Percentiles rank a stretch among this genome's conserved stretches.
phyloP scores from a whole-genome alignment of 2,113 vertebrate species.

The Gyps fulvus region DNA sequence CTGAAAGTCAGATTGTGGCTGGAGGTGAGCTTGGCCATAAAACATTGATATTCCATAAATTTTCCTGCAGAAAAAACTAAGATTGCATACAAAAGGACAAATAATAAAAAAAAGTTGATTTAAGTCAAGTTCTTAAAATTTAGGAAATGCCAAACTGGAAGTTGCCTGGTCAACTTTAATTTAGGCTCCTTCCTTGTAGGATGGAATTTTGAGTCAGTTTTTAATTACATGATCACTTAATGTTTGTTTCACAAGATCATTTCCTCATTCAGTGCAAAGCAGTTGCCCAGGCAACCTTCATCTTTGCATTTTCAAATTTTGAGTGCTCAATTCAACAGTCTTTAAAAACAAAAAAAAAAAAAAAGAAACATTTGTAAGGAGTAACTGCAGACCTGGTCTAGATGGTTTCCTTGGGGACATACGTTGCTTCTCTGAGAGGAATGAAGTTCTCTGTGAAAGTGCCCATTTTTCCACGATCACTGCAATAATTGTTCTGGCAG shows the following conservation, averaged over 20 bases:
- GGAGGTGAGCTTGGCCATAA: neutral
- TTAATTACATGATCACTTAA: constrained; percentile 66
- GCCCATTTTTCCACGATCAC: accelerated
- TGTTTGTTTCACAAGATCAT: constrained; percentile 66
- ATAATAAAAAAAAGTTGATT: neutral
- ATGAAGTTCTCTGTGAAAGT: neutral
- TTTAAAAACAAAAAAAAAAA: neutral
- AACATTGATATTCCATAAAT: neutral
- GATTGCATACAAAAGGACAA: neutral
- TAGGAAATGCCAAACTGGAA: neutral
- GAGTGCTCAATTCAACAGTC: constrained; percentile 46
- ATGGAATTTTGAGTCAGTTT: constrained; percentile 55
- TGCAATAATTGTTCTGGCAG: neutral
- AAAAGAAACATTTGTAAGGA: neutral
- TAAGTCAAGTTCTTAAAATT: neutral
- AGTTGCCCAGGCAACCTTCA: constrained; percentile 69
- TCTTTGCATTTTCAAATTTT: constrained; percentile 66
- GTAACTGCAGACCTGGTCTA: neutral
- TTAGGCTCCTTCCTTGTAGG: constrained; percentile 15
- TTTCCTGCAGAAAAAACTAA: neutral
- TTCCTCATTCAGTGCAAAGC: constrained; percentile 58
- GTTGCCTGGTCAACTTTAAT: constrained; percentile 43
- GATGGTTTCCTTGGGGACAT: neutral
- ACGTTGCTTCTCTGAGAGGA: neutral
- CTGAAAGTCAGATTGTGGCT: neutral